These are phyloP conservation scores for Darevskia nairensis DNA, from an alignment of 2,797 vertebrate species.

Conservation along the genomic window DNA sequence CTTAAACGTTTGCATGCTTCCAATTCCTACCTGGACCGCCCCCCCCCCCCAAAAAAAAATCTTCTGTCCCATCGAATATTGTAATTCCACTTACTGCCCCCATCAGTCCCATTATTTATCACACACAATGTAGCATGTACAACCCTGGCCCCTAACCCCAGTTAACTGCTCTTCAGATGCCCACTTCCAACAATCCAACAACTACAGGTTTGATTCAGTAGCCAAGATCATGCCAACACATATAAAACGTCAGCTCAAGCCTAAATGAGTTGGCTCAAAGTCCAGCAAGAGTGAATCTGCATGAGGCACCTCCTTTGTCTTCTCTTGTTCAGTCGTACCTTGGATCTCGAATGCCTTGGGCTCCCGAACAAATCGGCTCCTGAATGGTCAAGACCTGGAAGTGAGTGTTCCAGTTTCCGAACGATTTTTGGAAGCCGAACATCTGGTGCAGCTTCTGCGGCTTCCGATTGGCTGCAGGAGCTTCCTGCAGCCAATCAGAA, in stretches of 20 bases:
- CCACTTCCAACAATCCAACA: not conserved
- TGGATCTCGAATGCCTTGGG: too few species aligned
- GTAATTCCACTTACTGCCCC: not conserved
- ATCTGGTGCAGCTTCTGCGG: accelerated
- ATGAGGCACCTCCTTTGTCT: not conserved
- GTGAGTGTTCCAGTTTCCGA: too few species aligned
- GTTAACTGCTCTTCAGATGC: not conserved
- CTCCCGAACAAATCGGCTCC: too few species aligned
- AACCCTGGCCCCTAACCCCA: not conserved
- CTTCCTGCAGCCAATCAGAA: too few species aligned
- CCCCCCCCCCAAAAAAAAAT: not conserved
- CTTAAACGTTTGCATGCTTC: not conserved
- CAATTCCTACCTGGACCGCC: not conserved
- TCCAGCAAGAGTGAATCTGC: not conserved
- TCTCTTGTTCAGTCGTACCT: too few species aligned
- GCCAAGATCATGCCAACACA: not conserved
- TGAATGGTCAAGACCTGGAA: too few species aligned
- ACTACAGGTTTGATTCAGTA: not conserved
- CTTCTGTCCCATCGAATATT: not conserved
- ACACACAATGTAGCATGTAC: not conserved
- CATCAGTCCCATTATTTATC: not conserved
- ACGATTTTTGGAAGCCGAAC: too few species aligned
- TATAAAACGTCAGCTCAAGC: not conserved
- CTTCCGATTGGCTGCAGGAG: too few species aligned
- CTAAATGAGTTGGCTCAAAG: not conserved